phyloP scores from a whole-genome alignment of 2,113 vertebrate genomes.

The Pseudonaja textilis region DNA sequence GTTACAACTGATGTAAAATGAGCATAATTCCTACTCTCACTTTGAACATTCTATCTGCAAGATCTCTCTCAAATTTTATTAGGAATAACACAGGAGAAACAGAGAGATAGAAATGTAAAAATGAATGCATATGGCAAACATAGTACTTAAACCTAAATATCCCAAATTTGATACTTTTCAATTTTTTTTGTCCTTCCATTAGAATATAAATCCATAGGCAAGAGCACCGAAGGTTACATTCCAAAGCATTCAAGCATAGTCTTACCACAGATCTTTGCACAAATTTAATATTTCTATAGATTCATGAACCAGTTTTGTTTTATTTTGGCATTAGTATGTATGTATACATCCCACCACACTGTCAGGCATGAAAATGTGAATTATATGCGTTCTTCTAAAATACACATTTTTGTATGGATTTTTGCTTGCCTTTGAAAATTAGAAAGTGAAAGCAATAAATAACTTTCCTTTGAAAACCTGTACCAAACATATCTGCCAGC shows the following conservation, averaged over 20 bases:
- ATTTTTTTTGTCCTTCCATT: not conserved
- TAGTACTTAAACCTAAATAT: not conserved
- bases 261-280: not conserved
- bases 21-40: not conserved
- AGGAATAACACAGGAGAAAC: not conserved
- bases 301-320: not conserved
- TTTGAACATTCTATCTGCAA: not conserved
- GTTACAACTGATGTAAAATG: not conserved
- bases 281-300: not conserved
- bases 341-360: too few relatives aligned
- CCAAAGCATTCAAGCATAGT: not conserved
- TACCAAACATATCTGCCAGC: not conserved
- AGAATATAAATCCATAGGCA: not conserved
- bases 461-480: not conserved
- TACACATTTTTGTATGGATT: not conserved
- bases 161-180: not conserved
- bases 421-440: not conserved
- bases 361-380: not conserved
- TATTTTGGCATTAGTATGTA: not conserved
- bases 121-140: not conserved
- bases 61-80: not conserved
- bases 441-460: not conserved
- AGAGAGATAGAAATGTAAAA: not conserved
- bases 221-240: not conserved
- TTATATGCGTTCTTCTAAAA: not conserved